These are phyloP conservation scores for Drosophila incognita DNA, from an alignment of 2,888 invertebrate genomes.

Conservation along the genomic window DNA sequence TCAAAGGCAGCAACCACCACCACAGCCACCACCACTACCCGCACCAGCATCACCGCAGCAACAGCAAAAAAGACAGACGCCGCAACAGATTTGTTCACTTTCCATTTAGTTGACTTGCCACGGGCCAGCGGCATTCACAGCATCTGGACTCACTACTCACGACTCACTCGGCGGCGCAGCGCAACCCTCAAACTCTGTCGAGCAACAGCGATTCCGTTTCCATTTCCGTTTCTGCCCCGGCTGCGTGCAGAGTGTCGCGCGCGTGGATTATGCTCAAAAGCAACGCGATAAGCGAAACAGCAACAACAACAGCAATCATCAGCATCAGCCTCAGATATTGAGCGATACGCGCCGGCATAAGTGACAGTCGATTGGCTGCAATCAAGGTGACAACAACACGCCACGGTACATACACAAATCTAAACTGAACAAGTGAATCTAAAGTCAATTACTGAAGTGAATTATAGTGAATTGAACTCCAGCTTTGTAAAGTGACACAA, in stretches of 20 bases:
- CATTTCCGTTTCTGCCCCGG: slow-evolving; percentile 67
- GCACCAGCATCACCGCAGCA: slow-evolving; percentile 28
- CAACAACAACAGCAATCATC: slow-evolving; percentile 21
- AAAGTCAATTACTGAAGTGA: slow-evolving; percentile 22
- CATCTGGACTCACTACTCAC: slow-evolving; percentile 60
- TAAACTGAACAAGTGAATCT: slow-evolving; percentile 24
- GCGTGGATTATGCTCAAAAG: slow-evolving; percentile 71
- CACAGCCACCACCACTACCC: slow-evolving; percentile 26
- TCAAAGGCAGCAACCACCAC: slow-evolving; percentile 55
- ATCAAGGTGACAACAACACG: slow-evolving; percentile 80
- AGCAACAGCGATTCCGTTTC: slow-evolving; percentile 17
- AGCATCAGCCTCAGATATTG: slow-evolving; percentile 53
- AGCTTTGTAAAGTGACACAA: slow-evolving; percentile 14
- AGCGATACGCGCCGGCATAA: slow-evolving; percentile 65
- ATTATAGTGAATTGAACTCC: slow-evolving; percentile 9
- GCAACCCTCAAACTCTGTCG: slow-evolving; percentile 30
- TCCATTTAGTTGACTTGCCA: slow-evolving; percentile 77
- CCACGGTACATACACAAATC: slow-evolving; percentile 43
- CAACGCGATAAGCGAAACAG: slow-evolving; percentile 46
- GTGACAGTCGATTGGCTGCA: slow-evolving; percentile 83
- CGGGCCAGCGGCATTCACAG: slow-evolving; percentile 57
- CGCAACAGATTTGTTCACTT: slow-evolving; percentile 70
- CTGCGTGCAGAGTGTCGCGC: slow-evolving; percentile 60
- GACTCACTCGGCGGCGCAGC: slow-evolving; percentile 51
- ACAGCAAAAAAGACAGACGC: slow-evolving; percentile 30